phyloP scores from a whole-genome alignment of 2,888 invertebrate species.

The Trichacis sp. region DNA sequence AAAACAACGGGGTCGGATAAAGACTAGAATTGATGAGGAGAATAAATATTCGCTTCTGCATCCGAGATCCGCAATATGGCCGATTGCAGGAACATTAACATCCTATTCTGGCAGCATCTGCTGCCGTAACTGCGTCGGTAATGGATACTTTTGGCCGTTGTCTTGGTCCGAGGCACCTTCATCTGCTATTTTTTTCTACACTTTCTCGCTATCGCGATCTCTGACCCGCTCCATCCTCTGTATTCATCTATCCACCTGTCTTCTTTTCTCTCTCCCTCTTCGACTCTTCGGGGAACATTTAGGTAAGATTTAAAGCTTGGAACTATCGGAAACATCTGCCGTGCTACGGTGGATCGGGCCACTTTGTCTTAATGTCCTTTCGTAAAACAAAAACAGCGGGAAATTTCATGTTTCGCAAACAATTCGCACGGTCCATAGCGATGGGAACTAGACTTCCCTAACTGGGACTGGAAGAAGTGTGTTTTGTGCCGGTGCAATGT shows the following conservation, averaged over 20 bases:
- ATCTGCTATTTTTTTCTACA: slow-evolving; percentile 34
- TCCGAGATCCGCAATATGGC: slow-evolving; percentile 34
- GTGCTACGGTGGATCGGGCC: slow-evolving; percentile 18
- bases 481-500: no score
- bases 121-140: slow-evolving; percentile 43
- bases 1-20: neutral
- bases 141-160: slow-evolving; percentile 50
- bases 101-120: slow-evolving; percentile 49
- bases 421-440: neutral
- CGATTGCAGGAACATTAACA: slow-evolving; percentile 51
- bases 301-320: slow-evolving; percentile 47
- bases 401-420: slow-evolving; percentile 2
- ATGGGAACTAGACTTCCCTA: no score
- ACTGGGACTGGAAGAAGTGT: no score
- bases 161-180: slow-evolving; percentile 21
- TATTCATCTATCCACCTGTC: slow-evolving; percentile 26
- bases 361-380: slow-evolving; percentile 1
- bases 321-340: slow-evolving; percentile 54
- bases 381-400: neutral
- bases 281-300: slow-evolving; percentile 29
- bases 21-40: slow-evolving; percentile 7
- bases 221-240: slow-evolving; percentile 30
- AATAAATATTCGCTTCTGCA: slow-evolving; percentile 16
- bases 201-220: slow-evolving; percentile 36
- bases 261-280: slow-evolving; percentile 19